Base-by-base conservation (phyloP, 2,797 vertebrate genomes). In the Tadarida brasiliensis region DNA sequence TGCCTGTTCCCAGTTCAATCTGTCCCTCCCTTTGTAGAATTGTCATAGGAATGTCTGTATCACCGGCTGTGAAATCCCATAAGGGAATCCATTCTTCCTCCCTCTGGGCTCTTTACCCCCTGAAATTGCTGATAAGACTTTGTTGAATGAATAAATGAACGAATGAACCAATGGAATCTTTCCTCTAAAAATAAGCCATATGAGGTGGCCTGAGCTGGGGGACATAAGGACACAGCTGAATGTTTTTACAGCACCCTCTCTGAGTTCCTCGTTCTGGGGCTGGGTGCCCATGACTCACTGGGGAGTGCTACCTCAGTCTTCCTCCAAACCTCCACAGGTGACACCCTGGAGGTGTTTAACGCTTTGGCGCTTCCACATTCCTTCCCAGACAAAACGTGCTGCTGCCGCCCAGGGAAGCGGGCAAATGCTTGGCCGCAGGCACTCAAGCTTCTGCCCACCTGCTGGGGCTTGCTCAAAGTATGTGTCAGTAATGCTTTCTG, bases 401-500 rank as follows among this genome's bases (percentile, higher is more conserved):
- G 99, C 99, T 99, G 98, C 99, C 99, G 99, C 99, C 99, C 99
- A 99, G 99, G 99, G 99, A 98, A 99, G 97, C 99, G 99, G 99
- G 99, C 99, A 98, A 99, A 99, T 99, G 98, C 98, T 98, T 99
- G 99, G 99, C 99, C 99, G 94, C 98, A 97, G 99, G 99, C 99
- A 98, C 98, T 98, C 99, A 98, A 99, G 99, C 99, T 99, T 99
- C 98, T 97, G 98, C 99, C 98, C 98, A 98, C 99, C 99, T 99
- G 99, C 99, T 98, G 98, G 97, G 99, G 99, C 99, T 99, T 99
- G 99, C 99, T 98, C 98, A 98, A 99, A 99, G 99, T 99, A 99
- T 99, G 99, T 99, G 99, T 99, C 99, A 99, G 99, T 99, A 99
- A 98, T 98, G 98, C 97, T 97, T 98, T 98, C 97, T 98, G 99